Evolutionary conservation across 2,113 vertebrate genomes (phyloP), one percentile per base, ranked within the genome.

Genomic region (Otolemur garnettii): DNA sequence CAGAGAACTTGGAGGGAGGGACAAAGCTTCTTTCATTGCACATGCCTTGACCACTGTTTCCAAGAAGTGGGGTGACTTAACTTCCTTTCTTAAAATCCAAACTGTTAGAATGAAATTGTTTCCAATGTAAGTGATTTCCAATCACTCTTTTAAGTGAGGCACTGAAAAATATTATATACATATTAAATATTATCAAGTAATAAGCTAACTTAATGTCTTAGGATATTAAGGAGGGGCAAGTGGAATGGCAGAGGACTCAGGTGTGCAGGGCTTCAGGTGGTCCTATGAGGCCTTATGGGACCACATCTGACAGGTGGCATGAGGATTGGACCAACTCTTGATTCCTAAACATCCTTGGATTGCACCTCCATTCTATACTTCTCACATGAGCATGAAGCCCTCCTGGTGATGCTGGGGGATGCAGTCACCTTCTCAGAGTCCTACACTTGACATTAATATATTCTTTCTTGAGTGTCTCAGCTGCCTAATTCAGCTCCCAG

Each of bases 401-500:
- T 77, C 38, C 53, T 66, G 35, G 68, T 75, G 71, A n/a, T 53
- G 53, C 24, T 84, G 62, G 55, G n/a, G 30, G 55, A 57, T n/a
- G 30, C 1, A n/a, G 55, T 35, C 79, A 30, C 60, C 59, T 87
- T 89, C 62, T 93, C 1, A 0, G 79, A 9, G n/a, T n/a, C 11
- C 26, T 18, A 64, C 11, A 69, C 19, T 38, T 50, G 33, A n/a
- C 66, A 26, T 86, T 50, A 69, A 57, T 68, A 45, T 45, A 60
- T 90, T 74, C 35, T 80, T 85, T 72, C 57, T 64, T 80, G 45
- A 90, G 42, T 85, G 66, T 93, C 87, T 93, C 35, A 74, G 55
- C 19, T 17, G 22, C 28, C n/a, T 26, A n/a, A 59, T 85, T 57
- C 24, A 60, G n/a, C n/a, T 83, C 45, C 55, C 42, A 86, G 50